Conservation (phyloP, 2,113 vertebrate genomes). For the Ornithorhynchus anatinus region DNA sequence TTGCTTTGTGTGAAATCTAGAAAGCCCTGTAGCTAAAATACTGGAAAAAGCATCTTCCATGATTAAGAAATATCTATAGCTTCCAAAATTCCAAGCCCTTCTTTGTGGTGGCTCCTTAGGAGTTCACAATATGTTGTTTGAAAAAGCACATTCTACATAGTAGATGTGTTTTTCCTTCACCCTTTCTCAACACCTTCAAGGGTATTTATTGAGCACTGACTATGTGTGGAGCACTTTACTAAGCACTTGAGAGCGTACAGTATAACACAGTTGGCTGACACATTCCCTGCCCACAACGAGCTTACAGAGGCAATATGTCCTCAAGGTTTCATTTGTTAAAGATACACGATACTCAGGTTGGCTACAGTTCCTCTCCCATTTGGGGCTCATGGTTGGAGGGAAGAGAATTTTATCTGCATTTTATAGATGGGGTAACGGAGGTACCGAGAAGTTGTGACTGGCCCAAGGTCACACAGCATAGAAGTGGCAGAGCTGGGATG, state of each 20-base stretch:
- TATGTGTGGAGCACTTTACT: too few relatives aligned
- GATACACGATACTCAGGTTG: too few relatives aligned
- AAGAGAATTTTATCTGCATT: neutral
- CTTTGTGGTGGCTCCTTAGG: neutral
- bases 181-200: too few relatives aligned
- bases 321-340: too few relatives aligned
- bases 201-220: too few relatives aligned
- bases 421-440: neutral
- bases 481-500: neutral
- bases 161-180: neutral
- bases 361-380: too few relatives aligned
- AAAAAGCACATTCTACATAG: neutral
- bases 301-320: too few relatives aligned
- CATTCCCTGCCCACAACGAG: too few relatives aligned
- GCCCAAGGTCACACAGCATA: neutral
- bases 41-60: neutral
- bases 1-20: neutral
- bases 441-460: neutral
- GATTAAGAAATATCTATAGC: neutral
- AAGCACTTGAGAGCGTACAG: too few relatives aligned
- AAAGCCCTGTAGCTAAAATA: too few relatives aligned
- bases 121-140: neutral
- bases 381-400: too few relatives aligned
- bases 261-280: too few relatives aligned
- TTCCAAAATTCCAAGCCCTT: accelerated